Conservation (phyloP, 2,888 invertebrate species). For the Allophyes oxyacanthae region DNA sequence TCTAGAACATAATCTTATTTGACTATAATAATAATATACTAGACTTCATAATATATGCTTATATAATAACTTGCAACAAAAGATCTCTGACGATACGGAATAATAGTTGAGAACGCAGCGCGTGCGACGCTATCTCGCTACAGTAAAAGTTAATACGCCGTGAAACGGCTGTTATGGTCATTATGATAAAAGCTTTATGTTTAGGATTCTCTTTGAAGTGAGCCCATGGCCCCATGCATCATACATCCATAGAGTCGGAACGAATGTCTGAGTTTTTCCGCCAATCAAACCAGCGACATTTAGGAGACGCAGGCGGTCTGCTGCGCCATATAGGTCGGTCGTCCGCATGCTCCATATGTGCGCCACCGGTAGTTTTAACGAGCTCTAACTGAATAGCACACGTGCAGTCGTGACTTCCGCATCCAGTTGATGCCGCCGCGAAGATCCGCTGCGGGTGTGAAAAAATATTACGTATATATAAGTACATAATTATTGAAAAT, state of each 20-base stretch:
- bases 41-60: neutral
- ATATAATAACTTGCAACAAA: constrained; percentile 12
- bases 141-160: neutral
- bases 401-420: constrained; percentile 28
- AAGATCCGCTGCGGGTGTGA: neutral
- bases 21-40: no score
- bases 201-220: no score
- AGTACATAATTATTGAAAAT: no score
- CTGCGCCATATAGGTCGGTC: constrained; percentile 13
- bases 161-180: constrained; percentile 1
- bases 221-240: no score
- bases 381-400: constrained; percentile 24
- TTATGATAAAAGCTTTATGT: neutral
- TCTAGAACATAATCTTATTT: no score
- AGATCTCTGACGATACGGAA: constrained; percentile 8
- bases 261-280: neutral
- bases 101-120: constrained; percentile 7
- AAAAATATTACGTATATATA: no score
- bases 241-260: neutral
- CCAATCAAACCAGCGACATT: neutral
- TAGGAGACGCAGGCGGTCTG: neutral
- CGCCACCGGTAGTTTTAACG: constrained; percentile 20
- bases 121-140: constrained; percentile 4
- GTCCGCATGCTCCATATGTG: neutral
- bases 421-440: constrained; percentile 13